A percentile compares a stretch with the other conserved stretches of the same genome.
Conservation (phyloP, 2,113 vertebrate genomes). For the Rhynchomys soricoides region DNA sequence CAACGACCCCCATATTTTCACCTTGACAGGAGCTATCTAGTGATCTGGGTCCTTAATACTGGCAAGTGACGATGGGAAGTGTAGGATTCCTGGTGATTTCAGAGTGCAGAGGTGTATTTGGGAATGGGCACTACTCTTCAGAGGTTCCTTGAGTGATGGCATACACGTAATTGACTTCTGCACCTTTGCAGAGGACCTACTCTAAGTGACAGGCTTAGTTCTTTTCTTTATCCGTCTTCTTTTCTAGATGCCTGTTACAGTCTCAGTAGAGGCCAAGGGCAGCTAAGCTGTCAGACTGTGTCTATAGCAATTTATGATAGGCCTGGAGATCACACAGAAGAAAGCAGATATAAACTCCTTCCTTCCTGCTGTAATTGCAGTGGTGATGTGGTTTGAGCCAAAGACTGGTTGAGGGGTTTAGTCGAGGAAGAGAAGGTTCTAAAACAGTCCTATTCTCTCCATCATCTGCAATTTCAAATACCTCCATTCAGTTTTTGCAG, state of each 20-base stretch:
- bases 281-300: background rate
- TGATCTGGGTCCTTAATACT: background rate
- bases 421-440: background rate
- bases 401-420: too few species aligned
- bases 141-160: background rate
- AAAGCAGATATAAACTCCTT: background rate
- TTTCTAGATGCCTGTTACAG: background rate
- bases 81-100: background rate
- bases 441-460: background rate
- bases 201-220: background rate
- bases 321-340: background rate
- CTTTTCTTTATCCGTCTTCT: background rate
- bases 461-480: background rate
- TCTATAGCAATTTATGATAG: background rate
- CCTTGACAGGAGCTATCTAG: constrained; percentile 1
- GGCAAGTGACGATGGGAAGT: background rate
- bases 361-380: background rate
- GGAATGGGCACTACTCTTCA: background rate
- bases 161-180: background rate
- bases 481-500: background rate
- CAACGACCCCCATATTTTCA: background rate
- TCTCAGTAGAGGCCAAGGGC: background rate
- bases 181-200: constrained; percentile 1
- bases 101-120: background rate
- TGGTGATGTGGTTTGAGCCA: constrained; percentile 14